Conservation (phyloP, 1,140 invertebrate species). For the Drosophila pachea region DNA sequence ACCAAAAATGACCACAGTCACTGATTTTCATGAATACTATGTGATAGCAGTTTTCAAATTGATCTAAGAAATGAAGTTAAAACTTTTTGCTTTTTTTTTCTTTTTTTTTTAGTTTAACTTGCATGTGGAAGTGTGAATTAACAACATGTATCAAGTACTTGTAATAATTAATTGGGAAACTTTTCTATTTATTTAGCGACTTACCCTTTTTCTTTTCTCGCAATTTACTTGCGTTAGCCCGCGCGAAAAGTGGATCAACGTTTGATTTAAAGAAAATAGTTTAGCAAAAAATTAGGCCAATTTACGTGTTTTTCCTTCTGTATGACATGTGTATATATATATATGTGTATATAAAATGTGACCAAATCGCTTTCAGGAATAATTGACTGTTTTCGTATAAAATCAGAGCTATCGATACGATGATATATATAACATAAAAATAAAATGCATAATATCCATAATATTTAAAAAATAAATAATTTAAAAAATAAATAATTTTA, state of each 20-base stretch:
- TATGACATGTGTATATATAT: neutral
- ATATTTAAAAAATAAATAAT: neutral
- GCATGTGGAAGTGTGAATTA: too few species aligned
- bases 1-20: too few species aligned
- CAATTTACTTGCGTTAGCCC: conserved; percentile 5
- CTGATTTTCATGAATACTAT: too few species aligned
- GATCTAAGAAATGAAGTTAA: too few species aligned
- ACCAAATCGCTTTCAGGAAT: neutral
- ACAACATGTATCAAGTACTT: too few species aligned
- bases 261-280: conserved; percentile 8
- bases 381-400: too few species aligned
- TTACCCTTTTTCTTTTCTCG: conserved; percentile 14
- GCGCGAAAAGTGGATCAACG: conserved; percentile 9
- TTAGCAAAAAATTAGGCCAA: conserved; percentile 34
- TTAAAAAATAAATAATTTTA: too few species aligned
- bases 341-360: conserved; percentile 4
- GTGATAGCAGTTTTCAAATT: too few species aligned
- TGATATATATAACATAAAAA: too few species aligned
- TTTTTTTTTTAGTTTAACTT: too few species aligned
- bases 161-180: neutral
- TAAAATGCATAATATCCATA: too few species aligned
- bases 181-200: neutral
- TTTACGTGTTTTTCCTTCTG: conserved; percentile 28
- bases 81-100: too few species aligned
- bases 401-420: conserved; percentile 3